Evolutionary conservation across 2,113 vertebrate species (phyloP).

Genomic region (Pristiophorus japonicus): DNA sequence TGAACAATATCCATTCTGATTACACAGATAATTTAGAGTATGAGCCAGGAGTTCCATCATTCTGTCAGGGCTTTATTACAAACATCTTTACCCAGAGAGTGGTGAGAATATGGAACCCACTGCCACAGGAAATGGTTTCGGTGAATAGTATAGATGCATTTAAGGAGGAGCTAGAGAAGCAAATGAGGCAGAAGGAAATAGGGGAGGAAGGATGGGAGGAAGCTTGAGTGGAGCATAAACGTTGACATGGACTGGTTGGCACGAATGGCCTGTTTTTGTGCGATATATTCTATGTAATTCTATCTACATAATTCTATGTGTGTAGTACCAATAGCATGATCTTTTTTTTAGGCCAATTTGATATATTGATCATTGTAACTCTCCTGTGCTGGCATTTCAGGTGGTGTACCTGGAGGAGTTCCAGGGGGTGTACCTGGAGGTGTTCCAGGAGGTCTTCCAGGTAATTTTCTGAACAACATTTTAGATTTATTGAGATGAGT

Average conservation of each 20-base stretch:
- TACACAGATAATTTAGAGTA: not conserved
- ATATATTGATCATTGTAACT: not conserved
- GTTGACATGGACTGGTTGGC: too few relatives aligned
- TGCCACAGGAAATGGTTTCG: too few relatives aligned
- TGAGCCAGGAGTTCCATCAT: not conserved
- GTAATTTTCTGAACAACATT: not conserved
- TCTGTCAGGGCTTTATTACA: not conserved
- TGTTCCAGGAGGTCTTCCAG: not conserved
- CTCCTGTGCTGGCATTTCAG: not conserved
- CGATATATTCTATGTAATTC: too few relatives aligned
- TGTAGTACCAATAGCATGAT: not conserved
- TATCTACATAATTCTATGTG: not conserved
- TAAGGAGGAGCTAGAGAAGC: too few relatives aligned
- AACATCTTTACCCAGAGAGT: not conserved
- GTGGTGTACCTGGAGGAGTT: not conserved
- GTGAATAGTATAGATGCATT: too few relatives aligned
- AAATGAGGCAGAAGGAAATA: too few relatives aligned
- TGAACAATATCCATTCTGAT: not conserved
- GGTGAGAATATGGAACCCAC: too few relatives aligned
- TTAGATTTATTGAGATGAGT: not conserved
- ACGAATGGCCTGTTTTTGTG: too few relatives aligned
- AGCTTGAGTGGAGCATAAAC: too few relatives aligned
- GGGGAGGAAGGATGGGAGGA: too few relatives aligned
- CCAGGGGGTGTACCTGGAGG: not conserved
- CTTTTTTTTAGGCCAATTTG: not conserved